Percentiles rank a stretch among this genome's conserved stretches.
Evolutionary conservation across 1,140 invertebrate genomes (phyloP).

Genomic region (Dysdera silvatica): DNA sequence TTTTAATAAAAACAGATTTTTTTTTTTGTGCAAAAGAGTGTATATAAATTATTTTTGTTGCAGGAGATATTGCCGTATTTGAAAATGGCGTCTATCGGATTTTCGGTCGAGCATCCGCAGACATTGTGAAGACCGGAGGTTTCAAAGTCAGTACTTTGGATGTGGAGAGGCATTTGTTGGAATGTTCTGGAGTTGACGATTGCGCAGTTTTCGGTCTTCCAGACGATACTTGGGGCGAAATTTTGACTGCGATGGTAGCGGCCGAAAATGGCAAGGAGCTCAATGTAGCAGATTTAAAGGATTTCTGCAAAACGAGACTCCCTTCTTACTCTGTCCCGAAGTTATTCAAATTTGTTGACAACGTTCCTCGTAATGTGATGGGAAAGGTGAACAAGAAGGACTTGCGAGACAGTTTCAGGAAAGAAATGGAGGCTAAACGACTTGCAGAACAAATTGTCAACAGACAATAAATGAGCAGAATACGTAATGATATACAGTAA

Average conservation of each 20-base stretch:
- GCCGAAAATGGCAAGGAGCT: slow-evolving; percentile 49
- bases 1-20: too few species aligned
- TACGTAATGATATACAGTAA: too few species aligned
- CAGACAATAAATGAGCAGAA: too few species aligned
- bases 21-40: too few species aligned
- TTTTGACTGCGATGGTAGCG: slow-evolving; percentile 61
- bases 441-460: too few species aligned
- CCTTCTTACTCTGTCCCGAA: slow-evolving; percentile 57
- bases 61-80: slow-evolving; percentile 62
- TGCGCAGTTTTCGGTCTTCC: slow-evolving; percentile 68
- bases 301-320: slow-evolving; percentile 51
- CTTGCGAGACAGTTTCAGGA: too few species aligned
- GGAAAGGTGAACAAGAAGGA: slow-evolving; percentile 73
- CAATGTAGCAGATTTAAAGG: slow-evolving; percentile 51
- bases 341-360: slow-evolving; percentile 51
- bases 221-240: slow-evolving; percentile 70
- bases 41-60: too few species aligned
- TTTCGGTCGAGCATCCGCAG: slow-evolving; percentile 69
- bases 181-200: slow-evolving; percentile 65
- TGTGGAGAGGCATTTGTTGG: slow-evolving; percentile 69
- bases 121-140: slow-evolving; percentile 85
- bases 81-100: slow-evolving; percentile 64
- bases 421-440: too few species aligned
- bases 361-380: slow-evolving; percentile 62
- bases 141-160: slow-evolving; percentile 77